Percentiles rank a stretch among this genome's conserved stretches.
Conservation (phyloP, 2,113 vertebrate genomes). For the Fregata magnificens region DNA sequence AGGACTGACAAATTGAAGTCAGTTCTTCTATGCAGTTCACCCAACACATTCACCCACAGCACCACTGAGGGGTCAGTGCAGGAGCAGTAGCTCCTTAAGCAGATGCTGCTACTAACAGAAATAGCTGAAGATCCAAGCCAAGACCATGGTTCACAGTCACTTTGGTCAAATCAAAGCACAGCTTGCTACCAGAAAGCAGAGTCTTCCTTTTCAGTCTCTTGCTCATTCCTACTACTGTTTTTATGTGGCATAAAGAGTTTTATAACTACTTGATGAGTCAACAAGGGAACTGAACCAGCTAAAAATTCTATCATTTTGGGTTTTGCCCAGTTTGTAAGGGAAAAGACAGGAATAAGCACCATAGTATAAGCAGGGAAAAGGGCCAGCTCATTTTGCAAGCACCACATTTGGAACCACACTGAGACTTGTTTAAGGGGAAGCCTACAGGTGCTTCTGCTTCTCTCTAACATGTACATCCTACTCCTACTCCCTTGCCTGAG, state of each 20-base stretch:
- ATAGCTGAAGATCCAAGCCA: neutral
- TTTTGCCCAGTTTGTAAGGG: neutral
- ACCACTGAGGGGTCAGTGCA: neutral
- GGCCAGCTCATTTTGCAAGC: neutral
- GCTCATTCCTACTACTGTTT: neutral
- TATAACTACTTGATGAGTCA: neutral
- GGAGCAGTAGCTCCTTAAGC: neutral
- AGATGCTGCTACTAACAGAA: neutral
- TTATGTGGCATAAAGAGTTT: neutral
- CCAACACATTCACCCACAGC: neutral
- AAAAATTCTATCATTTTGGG: neutral
- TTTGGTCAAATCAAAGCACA: neutral
- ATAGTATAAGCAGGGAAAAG: neutral
- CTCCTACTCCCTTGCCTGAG: too few species aligned
- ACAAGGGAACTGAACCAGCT: neutral
- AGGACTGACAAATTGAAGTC: neutral
- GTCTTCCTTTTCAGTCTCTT: neutral
- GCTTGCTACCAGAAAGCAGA: neutral
- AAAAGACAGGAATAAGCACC: neutral
- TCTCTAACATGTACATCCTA: neutral
- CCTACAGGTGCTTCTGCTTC: neutral
- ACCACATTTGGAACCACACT: neutral
- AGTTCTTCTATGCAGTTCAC: neutral
- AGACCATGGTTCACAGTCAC: neutral
- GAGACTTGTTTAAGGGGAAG: neutral